Conservation (phyloP, 2,797 vertebrate species). For the Delichon dasypus region DNA sequence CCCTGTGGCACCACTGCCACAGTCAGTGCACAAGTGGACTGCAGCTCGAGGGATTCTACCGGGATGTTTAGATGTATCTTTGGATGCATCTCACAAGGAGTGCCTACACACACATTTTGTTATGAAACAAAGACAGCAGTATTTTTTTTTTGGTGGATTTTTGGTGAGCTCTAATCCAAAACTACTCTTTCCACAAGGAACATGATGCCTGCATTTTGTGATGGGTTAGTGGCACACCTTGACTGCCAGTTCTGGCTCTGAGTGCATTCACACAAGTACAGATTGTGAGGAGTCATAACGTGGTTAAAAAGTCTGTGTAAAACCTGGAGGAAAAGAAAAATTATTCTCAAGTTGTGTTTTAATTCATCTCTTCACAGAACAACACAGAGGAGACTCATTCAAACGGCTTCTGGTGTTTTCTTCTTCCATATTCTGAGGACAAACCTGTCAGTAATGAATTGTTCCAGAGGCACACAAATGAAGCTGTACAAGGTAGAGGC, state of each 20-base stretch:
- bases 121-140: neutral
- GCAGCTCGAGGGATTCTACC: neutral
- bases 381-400: neutral
- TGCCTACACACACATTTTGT: neutral
- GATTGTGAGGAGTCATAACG: neutral
- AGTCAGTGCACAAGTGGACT: neutral
- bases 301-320: neutral
- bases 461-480: neutral
- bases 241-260: neutral
- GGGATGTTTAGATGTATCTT: neutral
- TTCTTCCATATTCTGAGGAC: constrained; percentile 6
- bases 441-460: neutral
- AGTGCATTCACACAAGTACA: neutral
- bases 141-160: neutral
- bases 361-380: neutral
- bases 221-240: neutral
- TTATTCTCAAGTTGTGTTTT: neutral
- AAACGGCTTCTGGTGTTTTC: neutral
- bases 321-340: neutral
- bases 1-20: neutral
- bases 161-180: neutral
- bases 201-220: neutral
- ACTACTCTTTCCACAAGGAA: neutral
- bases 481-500: neutral
- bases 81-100: neutral